A percentile compares a stretch with the other conserved stretches of the same genome.
Conservation (phyloP, 2,113 vertebrate genomes). For the Myotis yumanensis region DNA sequence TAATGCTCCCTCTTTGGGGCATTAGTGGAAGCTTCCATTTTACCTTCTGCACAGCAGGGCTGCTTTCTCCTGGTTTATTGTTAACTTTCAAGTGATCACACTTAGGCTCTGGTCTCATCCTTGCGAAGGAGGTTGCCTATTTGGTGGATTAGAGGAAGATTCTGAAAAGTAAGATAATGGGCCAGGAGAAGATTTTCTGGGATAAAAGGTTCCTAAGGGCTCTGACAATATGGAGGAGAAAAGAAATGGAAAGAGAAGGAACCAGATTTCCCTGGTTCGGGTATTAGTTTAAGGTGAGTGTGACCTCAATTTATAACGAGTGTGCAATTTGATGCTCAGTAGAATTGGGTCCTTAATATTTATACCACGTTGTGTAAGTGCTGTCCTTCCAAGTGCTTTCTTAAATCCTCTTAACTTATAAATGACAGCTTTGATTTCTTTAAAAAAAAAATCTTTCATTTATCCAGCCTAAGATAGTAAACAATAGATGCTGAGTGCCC, state of each 20-base stretch:
- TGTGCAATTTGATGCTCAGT: slow-evolving; percentile 69
- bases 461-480: slow-evolving; percentile 77
- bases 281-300: slow-evolving; percentile 59
- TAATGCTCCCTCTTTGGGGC: neutral
- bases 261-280: neutral
- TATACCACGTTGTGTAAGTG: slow-evolving; percentile 79
- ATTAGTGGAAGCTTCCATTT: neutral
- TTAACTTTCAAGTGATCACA: slow-evolving; percentile 60
- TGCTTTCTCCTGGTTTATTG: neutral
- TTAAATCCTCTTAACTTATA: slow-evolving; percentile 85
- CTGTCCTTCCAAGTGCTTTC: slow-evolving; percentile 77
- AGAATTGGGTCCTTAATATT: slow-evolving; percentile 79
- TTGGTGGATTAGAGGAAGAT: slow-evolving; percentile 65
- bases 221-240: neutral
- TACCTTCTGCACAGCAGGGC: neutral
- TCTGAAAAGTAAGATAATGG: slow-evolving; percentile 63
- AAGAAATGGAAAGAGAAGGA: slow-evolving; percentile 16
- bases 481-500: slow-evolving; percentile 81
- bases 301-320: slow-evolving; percentile 74
- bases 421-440: slow-evolving; percentile 80
- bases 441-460: slow-evolving; percentile 76
- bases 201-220: slow-evolving; percentile 59
- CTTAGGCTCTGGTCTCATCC: slow-evolving; percentile 51
- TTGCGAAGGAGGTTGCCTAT: slow-evolving; percentile 41
- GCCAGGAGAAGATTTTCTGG: slow-evolving; percentile 66